phyloP scores from a whole-genome alignment of 2,888 invertebrate species.

The Pristionchus arcanus region DNA sequence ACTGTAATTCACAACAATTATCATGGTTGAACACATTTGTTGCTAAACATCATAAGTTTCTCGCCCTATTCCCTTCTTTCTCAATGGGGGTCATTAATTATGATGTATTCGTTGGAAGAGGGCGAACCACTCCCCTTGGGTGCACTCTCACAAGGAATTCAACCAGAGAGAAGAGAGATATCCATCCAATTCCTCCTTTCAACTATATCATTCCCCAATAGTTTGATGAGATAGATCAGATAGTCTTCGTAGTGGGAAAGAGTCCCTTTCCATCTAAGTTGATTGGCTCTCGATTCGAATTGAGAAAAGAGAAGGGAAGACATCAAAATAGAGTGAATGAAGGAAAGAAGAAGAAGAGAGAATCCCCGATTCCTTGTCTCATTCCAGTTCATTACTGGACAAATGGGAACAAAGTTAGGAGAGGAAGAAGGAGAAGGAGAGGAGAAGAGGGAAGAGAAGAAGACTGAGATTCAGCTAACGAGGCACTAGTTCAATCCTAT shows the following conservation, averaged over 20 bases:
- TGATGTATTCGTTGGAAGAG: slow-evolving; percentile 7
- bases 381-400: slow-evolving; percentile 25
- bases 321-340: slow-evolving; percentile 20
- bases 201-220: not conserved
- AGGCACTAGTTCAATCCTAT: not conserved
- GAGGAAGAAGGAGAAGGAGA: slow-evolving; percentile 5
- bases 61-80: not conserved
- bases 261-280: not conserved
- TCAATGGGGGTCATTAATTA: slow-evolving; percentile 13
- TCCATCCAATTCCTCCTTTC: not conserved
- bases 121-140: not conserved
- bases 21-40: not conserved
- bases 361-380: not conserved
- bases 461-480: not conserved
- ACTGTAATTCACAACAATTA: slow-evolving; percentile 12
- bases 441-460: not conserved
- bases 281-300: not conserved
- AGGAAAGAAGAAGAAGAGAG: not conserved
- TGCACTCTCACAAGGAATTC: not conserved
- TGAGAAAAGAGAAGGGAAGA: not conserved
- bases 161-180: not conserved
- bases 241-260: not conserved
- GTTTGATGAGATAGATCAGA: not conserved
- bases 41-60: not conserved
- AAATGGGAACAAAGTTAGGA: slow-evolving; percentile 22